Percentiles rank a stretch among this genome's conserved stretches.
phyloP scores from a whole-genome alignment of 2,888 invertebrate species.

The Cantharis nigra region DNA sequence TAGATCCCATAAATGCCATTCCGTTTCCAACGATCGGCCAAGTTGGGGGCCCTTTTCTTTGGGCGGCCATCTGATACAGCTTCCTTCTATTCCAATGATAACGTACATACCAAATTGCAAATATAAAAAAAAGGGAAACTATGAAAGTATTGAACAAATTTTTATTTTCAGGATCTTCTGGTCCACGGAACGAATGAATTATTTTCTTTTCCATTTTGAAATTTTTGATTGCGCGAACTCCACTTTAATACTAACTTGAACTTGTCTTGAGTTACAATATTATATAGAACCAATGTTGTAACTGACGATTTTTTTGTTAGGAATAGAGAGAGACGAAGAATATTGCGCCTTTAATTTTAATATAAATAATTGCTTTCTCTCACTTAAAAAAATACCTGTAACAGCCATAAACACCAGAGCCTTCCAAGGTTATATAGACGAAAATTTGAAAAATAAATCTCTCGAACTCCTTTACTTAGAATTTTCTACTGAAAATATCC shows the following conservation, averaged over 20 bases:
- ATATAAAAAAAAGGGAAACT: background rate
- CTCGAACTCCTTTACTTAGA: too few species aligned
- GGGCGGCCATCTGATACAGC: constrained; percentile 34
- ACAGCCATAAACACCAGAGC: too few species aligned
- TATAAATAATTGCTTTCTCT: too few species aligned
- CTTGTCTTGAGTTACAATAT: background rate
- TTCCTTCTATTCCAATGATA: constrained; percentile 39
- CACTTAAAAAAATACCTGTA: too few species aligned
- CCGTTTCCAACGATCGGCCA: constrained; percentile 42
- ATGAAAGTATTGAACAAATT: background rate
- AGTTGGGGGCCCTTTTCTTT: constrained; percentile 39
- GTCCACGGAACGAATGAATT: background rate
- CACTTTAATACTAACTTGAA: background rate
- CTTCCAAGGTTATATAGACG: too few species aligned
- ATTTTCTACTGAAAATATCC: too few species aligned
- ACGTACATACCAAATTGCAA: constrained; percentile 33
- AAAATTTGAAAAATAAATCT: too few species aligned
- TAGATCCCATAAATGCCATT: constrained; percentile 36
- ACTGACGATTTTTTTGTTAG: too few species aligned
- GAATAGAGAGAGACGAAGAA: too few species aligned
- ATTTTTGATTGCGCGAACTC: background rate
- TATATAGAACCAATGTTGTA: too few species aligned
- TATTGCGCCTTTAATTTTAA: too few species aligned
- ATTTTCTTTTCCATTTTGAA: background rate
- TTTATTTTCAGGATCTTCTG: background rate